Evolutionary conservation across 2,797 vertebrate genomes (phyloP), one percentile per base, ranked within the genome.

Genomic region (Siniperca obscura): DNA sequence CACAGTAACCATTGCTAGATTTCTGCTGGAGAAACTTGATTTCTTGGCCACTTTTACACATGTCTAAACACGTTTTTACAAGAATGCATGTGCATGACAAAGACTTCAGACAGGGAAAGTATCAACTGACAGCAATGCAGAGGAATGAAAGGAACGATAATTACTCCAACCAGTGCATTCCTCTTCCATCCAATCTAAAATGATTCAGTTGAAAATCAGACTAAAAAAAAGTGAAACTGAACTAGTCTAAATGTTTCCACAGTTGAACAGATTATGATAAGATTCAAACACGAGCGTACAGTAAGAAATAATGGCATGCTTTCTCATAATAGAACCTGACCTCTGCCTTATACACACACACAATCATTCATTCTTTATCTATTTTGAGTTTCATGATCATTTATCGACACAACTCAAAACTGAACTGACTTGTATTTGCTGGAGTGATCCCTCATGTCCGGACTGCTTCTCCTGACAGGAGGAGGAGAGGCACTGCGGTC

Each of bases 401-500:
- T 34, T n/a, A 17, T 36, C 36, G n/a, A 10, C 25, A 59, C 25
- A 13, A 21, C 5, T 34, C 13, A 22, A 76, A 60, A 42, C 0
- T 61, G 21, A 12, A 86, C 89, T 80, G 71, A 96, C 95, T 94
- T 96, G 93, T 96, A 95, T 84, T 93, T 94, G 87, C 27, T 90
- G 55, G 85, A 52, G 22, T 71, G 76, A 55, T 94, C 92, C 83
- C 77, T 91, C 52, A n/a, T 44, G 53, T 95, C 95, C 1, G 86
- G 72, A 64, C 73, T 88, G 27, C 78, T 71, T 46, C 66, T 92
- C 83, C 93, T 93, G 76, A 84, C 25, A 0, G 85, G 86, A 53
- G 92, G 89, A 0, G 95, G 90, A 2, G 96, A 96, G 78, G 87
- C 77, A 4, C 92, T 93, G 74, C 17, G 90, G 73, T 96, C 95